Evolutionary conservation across 2,113 vertebrate species (phyloP).

Genomic region (Cepphus grylle): DNA sequence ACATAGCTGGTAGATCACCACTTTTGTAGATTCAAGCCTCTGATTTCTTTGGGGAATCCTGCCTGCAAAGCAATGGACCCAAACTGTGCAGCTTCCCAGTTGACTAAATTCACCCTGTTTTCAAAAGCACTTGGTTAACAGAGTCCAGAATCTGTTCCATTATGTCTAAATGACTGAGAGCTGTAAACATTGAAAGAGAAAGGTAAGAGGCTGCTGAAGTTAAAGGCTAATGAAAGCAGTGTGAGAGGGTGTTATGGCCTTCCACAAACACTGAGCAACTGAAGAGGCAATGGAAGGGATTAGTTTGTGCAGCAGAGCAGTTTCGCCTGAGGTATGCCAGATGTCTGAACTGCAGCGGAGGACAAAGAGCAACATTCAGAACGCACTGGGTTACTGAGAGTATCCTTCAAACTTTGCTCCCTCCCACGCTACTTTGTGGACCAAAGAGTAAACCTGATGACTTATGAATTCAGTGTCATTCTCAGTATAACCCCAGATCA

Average conservation of each 20-base stretch:
- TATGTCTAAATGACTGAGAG: neutral
- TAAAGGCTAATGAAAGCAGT: conserved; percentile 17
- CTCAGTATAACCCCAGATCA: neutral
- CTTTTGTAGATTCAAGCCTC: neutral
- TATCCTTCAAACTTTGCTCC: conserved; percentile 1
- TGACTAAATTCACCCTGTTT: neutral
- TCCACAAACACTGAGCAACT: conserved; percentile 40
- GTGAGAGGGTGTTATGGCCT: conserved; percentile 3
- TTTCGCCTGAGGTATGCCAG: conserved; percentile 53
- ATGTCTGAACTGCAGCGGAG: conserved; percentile 22
- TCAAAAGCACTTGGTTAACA: neutral
- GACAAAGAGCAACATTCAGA: conserved; percentile 65
- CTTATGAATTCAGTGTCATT: neutral
- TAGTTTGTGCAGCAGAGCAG: conserved; percentile 17
- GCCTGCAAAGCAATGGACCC: neutral
- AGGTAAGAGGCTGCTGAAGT: neutral
- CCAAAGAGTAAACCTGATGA: neutral
- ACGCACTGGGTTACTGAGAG: neutral
- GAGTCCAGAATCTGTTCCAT: neutral
- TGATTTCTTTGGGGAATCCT: neutral
- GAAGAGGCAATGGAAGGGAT: conserved; percentile 56
- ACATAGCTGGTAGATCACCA: neutral
- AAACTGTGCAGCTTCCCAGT: neutral
- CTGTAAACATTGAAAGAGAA: neutral
- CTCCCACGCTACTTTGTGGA: neutral